These are phyloP conservation scores for Trachythela sp. DNA, from an alignment of 64 coral and sea anemone genomes.

Conservation along the genomic window DNA sequence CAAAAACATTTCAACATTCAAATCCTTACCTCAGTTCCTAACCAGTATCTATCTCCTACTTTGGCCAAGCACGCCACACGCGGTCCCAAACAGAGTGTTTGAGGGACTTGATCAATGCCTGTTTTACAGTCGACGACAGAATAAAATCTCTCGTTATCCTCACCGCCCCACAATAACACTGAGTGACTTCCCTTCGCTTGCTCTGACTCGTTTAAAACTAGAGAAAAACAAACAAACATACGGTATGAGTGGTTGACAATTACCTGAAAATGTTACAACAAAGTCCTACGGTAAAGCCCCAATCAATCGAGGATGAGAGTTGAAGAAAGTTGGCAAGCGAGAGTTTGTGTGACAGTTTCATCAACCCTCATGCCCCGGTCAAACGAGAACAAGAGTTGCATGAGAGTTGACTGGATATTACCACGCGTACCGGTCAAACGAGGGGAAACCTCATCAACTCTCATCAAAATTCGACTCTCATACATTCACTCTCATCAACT, in stretches of 20 bases:
- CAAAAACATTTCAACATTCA: no score
- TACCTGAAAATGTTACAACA: background rate
- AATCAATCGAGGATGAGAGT: no score
- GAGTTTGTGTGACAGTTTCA: no score
- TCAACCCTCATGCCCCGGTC: no score
- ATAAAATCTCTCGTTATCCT: slow-evolving; percentile 63
- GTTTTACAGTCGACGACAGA: slow-evolving; percentile 85
- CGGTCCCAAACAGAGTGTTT: slow-evolving; percentile 66
- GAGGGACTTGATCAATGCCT: slow-evolving; percentile 59
- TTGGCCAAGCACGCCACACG: slow-evolving; percentile 76
- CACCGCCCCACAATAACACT: slow-evolving; percentile 82
- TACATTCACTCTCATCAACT: no score
- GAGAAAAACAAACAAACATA: background rate
- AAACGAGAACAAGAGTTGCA: no score
- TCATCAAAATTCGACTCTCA: no score
- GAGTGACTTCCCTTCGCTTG: slow-evolving; percentile 41
- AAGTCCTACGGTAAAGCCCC: no score
- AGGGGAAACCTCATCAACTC: no score
- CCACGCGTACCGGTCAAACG: no score
- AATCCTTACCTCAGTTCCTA: slow-evolving; percentile 77
- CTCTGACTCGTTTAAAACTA: background rate
- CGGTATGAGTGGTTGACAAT: background rate
- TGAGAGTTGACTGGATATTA: no score
- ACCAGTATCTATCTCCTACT: slow-evolving; percentile 80
- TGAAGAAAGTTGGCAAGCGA: no score